A percentile compares a stretch with the other conserved stretches of the same genome.
Conservation (phyloP, 1,140 invertebrate species). For the Orchestia grillus region DNA sequence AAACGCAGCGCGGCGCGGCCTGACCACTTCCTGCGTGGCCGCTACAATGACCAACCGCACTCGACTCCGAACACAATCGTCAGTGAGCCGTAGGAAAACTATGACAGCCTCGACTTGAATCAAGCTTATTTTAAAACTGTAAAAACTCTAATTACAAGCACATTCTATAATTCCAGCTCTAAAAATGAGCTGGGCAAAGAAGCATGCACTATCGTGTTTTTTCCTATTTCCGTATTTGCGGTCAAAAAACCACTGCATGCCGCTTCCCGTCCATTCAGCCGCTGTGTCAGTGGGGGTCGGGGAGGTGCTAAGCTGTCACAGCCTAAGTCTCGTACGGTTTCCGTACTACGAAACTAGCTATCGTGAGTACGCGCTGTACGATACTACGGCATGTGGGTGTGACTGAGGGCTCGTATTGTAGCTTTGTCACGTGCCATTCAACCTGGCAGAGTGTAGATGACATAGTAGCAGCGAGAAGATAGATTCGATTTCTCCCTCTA, state of each 20-base stretch:
- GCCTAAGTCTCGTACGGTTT: neutral
- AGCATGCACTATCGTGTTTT: neutral
- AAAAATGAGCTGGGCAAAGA: neutral
- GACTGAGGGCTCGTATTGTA: too few relatives aligned
- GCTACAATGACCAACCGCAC: neutral
- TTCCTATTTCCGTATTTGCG: neutral
- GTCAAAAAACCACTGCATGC: neutral
- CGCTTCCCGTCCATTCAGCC: neutral
- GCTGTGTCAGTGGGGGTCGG: neutral
- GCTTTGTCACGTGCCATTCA: too few relatives aligned
- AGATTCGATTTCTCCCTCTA: too few relatives aligned
- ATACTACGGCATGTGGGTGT: neutral
- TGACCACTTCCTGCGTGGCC: constrained; percentile 4
- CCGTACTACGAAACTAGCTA: neutral
- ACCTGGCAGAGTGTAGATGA: too few relatives aligned
- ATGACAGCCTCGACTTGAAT: neutral
- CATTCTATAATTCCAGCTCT: neutral
- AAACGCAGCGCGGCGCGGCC: neutral
- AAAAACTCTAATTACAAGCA: neutral
- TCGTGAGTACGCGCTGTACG: neutral
- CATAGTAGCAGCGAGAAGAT: too few relatives aligned
- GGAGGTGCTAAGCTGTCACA: neutral
- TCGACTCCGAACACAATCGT: neutral
- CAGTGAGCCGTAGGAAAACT: neutral
- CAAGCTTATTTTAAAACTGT: neutral